Conservation (phyloP, 2,888 invertebrate species). For the Drosophila sordidula region DNA sequence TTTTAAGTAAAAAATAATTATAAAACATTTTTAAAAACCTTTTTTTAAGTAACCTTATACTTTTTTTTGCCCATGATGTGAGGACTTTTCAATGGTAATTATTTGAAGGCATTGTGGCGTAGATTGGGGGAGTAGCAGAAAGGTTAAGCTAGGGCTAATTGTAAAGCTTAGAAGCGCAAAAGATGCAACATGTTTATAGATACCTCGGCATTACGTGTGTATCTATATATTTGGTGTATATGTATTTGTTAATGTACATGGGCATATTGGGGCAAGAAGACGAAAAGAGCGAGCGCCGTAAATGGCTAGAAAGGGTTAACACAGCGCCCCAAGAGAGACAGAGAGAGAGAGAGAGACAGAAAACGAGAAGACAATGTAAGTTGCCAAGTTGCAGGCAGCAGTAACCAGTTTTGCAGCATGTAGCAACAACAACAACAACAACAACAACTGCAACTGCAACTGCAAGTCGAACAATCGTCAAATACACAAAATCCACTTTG, state of each 20-base stretch:
- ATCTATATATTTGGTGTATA: conserved; percentile 1
- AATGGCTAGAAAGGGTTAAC: conserved; percentile 4
- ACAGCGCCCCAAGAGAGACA: conserved; percentile 3
- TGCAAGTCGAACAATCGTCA: conserved; percentile 75
- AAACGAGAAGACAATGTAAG: conserved; percentile 19
- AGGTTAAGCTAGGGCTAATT: conserved; percentile 7
- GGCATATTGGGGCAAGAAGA: conserved; percentile 20
- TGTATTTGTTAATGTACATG: conserved; percentile 9
- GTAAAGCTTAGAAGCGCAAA: conserved; percentile 11
- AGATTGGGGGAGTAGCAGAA: too few relatives aligned
- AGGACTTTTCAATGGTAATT: too few relatives aligned
- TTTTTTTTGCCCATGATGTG: too few relatives aligned
- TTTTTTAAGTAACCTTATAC: too few relatives aligned
- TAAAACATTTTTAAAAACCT: too few relatives aligned
- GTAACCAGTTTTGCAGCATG: conserved; percentile 71
- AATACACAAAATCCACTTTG: conserved; percentile 79
- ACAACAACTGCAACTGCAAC: conserved; percentile 27
- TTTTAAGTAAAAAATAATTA: too few relatives aligned
- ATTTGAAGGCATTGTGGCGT: neutral
- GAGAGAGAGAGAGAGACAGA: conserved; percentile 2
- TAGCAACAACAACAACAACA: conserved; percentile 18
- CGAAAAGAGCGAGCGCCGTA: conserved; percentile 25
- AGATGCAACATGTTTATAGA: conserved; percentile 2
- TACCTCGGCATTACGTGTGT: conserved; percentile 3
- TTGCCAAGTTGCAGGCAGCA: conserved; percentile 45